These are phyloP conservation scores for Indri indri DNA, from an alignment of 2,113 vertebrate genomes.

Conservation along the genomic window DNA sequence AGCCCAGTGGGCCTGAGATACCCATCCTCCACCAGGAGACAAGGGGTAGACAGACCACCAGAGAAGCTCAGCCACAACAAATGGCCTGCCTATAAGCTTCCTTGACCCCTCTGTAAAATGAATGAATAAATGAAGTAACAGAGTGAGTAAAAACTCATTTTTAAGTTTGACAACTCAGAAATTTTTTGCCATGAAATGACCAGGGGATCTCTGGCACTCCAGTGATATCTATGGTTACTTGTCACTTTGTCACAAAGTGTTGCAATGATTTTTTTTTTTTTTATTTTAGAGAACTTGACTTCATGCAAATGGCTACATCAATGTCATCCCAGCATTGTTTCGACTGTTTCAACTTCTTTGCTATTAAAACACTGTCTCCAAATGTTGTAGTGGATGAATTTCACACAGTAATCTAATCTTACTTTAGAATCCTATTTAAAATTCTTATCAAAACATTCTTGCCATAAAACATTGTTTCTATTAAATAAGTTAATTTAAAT, in stretches of 20 bases:
- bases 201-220: neutral
- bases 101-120: neutral
- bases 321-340: neutral
- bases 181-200: neutral
- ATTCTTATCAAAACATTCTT: constrained; percentile 21
- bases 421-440: constrained; percentile 31
- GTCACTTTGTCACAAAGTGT: neutral
- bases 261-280: neutral
- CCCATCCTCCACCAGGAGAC: neutral
- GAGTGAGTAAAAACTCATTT: neutral
- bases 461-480: constrained; percentile 4
- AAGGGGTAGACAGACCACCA: fast-evolving
- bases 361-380: neutral
- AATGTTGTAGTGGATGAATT: neutral
- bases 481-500: constrained; percentile 41
- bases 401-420: neutral
- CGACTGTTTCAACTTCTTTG: neutral
- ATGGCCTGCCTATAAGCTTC: too few species aligned
- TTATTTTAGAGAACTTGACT: neutral
- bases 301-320: neutral
- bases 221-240: neutral
- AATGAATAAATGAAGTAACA: neutral
- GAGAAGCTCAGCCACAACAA: neutral
- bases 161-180: neutral
- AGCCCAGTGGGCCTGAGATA: neutral